These are phyloP conservation scores for Drosophila gunungcola DNA, from an alignment of 1,140 invertebrate genomes.

Conservation along the genomic window DNA sequence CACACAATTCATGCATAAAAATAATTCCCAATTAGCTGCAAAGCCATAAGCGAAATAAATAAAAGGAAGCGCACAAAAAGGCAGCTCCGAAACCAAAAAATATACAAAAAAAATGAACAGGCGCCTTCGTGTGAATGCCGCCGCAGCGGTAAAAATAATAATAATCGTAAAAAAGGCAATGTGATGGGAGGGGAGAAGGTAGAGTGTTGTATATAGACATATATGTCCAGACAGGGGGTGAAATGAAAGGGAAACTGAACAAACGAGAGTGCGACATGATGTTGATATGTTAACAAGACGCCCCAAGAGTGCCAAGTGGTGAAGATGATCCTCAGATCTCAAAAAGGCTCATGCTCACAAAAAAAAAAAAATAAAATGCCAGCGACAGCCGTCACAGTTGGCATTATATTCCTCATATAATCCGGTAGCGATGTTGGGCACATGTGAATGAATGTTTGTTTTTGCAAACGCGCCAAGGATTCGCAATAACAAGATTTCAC, in stretches of 20 bases:
- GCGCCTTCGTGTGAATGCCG: constrained; percentile 67
- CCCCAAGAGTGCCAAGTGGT: constrained; percentile 75
- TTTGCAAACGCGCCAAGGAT: constrained; percentile 66
- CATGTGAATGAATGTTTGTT: constrained; percentile 75
- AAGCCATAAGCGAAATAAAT: constrained; percentile 53
- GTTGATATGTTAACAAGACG: constrained; percentile 84
- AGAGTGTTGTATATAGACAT: constrained; percentile 6
- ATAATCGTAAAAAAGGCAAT: constrained; percentile 74
- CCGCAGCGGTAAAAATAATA: constrained; percentile 77
- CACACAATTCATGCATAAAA: constrained; percentile 83
- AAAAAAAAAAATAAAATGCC: constrained; percentile 3
- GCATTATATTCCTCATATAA: constrained; percentile 66
- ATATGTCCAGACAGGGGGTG: constrained; percentile 22
- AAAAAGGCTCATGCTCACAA: constrained; percentile 1
- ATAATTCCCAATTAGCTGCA: constrained; percentile 81
- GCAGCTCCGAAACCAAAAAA: constrained; percentile 15
- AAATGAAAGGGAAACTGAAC: constrained; percentile 39
- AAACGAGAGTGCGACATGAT: constrained; percentile 77
- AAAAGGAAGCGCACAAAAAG: constrained; percentile 52
- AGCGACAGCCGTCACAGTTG: constrained; percentile 66
- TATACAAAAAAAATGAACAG: constrained; percentile 18
- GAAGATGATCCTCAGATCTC: constrained; percentile 50
- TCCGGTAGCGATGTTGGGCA: constrained; percentile 78
- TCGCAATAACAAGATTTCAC: constrained; percentile 44
- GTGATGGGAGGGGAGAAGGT: constrained; percentile 18